Evolutionary conservation across 1,140 invertebrate genomes (phyloP).

Genomic region (Bombus pyrosoma): DNA sequence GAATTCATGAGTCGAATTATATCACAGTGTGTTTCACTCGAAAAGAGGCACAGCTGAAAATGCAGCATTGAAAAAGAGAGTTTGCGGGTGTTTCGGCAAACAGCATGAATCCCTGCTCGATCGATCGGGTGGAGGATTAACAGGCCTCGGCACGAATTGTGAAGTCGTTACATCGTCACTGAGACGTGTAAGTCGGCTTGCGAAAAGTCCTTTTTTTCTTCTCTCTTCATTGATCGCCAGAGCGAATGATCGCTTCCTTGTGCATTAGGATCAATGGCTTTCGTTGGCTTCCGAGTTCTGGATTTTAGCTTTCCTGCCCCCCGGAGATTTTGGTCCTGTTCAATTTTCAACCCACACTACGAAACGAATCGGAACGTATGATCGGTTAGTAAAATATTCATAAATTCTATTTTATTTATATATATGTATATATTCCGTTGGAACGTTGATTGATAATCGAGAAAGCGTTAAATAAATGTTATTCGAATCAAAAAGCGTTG

Average conservation of each 20-base stretch:
- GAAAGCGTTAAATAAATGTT: background rate
- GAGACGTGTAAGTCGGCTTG: conserved; percentile 70
- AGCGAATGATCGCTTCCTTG: conserved; percentile 66
- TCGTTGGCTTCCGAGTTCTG: conserved; percentile 65
- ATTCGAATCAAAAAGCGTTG: background rate
- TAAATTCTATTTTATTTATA: background rate
- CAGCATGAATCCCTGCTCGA: conserved; percentile 62
- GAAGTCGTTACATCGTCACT: conserved; percentile 65
- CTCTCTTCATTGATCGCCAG: conserved; percentile 62
- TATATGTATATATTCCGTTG: background rate
- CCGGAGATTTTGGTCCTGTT: conserved; percentile 18
- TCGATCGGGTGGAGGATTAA: conserved; percentile 70
- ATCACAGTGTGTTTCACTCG: conserved; percentile 22
- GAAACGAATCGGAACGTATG: conserved; percentile 36
- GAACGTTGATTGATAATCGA: background rate
- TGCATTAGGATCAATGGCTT: conserved; percentile 66
- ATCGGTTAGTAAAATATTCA: conserved; percentile 4
- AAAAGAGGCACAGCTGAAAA: conserved; percentile 49
- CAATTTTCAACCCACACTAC: conserved; percentile 57
- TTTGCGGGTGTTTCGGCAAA: conserved; percentile 55
- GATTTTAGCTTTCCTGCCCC: conserved; percentile 54
- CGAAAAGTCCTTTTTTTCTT: conserved; percentile 59
- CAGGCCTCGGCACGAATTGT: conserved; percentile 50
- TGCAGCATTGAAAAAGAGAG: conserved; percentile 43
- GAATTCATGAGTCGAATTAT: conserved; percentile 3